A percentile compares a stretch with the other conserved stretches of the same genome.
Evolutionary conservation across 2,113 vertebrate species (phyloP).

Genomic region (Oncorhynchus nerka): DNA sequence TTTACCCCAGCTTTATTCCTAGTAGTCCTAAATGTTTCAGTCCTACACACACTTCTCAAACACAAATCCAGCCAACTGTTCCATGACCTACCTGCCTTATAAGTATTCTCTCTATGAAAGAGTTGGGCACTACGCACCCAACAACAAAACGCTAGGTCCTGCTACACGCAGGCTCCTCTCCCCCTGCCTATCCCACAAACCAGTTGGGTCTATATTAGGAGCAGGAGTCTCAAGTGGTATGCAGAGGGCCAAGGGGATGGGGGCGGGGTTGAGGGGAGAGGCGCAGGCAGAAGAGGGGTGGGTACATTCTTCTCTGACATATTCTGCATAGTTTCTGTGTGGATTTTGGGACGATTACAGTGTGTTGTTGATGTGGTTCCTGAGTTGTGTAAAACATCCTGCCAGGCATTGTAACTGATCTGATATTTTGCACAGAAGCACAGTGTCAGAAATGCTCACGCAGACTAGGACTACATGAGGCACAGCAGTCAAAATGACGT

Average conservation of each 20-base stretch:
- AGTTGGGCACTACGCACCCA: background rate
- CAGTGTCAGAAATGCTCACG: too few relatives aligned
- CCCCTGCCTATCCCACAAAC: background rate
- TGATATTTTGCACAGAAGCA: too few relatives aligned
- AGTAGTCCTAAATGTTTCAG: too few relatives aligned
- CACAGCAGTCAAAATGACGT: too few relatives aligned
- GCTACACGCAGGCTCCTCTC: conserved; percentile 7
- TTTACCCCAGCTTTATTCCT: too few relatives aligned
- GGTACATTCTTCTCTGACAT: background rate
- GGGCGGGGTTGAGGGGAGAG: conserved; percentile 1
- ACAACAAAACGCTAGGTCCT: background rate
- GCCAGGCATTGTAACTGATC: too few relatives aligned
- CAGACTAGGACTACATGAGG: too few relatives aligned
- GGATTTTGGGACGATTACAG: too few relatives aligned
- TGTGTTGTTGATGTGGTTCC: too few relatives aligned
- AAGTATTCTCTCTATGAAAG: background rate
- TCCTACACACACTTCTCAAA: background rate
- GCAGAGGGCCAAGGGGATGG: conserved; percentile 1
- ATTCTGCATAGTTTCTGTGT: too few relatives aligned
- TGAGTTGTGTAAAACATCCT: too few relatives aligned
- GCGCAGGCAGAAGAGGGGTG: conserved; percentile 29
- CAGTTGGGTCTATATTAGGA: conserved; percentile 68
- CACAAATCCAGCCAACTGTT: background rate
- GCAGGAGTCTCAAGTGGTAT: conserved; percentile 34
- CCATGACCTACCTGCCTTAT: background rate